Conservation (phyloP, 2,888 invertebrate genomes). For the Proisotoma minuta region DNA sequence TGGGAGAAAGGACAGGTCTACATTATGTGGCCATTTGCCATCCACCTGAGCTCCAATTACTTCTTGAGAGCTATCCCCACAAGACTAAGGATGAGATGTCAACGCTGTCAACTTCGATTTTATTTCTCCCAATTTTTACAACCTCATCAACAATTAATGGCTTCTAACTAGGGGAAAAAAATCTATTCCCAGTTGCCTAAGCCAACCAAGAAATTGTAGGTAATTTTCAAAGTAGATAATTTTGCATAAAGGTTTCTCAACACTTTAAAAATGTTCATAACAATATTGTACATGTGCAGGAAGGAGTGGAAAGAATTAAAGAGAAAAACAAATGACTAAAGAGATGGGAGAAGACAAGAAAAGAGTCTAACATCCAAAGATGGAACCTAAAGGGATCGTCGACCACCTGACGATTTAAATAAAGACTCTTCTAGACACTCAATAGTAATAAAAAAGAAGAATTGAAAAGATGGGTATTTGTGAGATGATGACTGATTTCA, state of each 20-base stretch:
- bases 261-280: neutral
- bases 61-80: neutral
- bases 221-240: too few species aligned
- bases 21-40: neutral
- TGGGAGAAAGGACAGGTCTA: neutral
- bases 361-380: too few species aligned
- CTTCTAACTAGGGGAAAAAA: too few species aligned
- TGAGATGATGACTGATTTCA: neutral
- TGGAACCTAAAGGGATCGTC: neutral
- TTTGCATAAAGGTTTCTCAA: neutral
- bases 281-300: neutral
- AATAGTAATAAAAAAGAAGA: neutral
- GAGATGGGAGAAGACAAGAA: neutral
- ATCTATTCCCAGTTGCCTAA: too few species aligned
- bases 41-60: conserved; percentile 12
- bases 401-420: neutral
- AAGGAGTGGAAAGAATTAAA: neutral
- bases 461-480: conserved; percentile 1
- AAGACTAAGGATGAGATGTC: neutral
- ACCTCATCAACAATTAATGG: conserved; percentile 19
- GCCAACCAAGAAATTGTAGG: too few species aligned
- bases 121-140: conserved; percentile 7
- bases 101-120: conserved; percentile 8
- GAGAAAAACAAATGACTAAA: neutral
- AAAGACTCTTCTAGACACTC: neutral